These are phyloP conservation scores for Myopa tessellatipennis DNA, from an alignment of 2,888 invertebrate species.

Conservation along the genomic window DNA sequence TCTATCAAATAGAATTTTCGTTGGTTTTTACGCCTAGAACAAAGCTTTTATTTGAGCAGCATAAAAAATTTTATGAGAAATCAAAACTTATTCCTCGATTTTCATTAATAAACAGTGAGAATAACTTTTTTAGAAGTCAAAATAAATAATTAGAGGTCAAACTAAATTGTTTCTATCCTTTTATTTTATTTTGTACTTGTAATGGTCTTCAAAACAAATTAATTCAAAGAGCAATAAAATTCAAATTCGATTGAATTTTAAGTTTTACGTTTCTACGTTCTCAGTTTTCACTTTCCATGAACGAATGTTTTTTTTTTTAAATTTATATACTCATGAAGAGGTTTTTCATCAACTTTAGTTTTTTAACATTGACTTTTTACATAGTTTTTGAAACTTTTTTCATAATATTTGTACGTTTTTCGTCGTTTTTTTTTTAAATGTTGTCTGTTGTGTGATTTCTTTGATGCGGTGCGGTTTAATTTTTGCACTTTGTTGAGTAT, in stretches of 20 bases:
- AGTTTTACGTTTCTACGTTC: not conserved
- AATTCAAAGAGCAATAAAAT: conserved; percentile 11
- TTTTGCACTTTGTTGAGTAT: conserved; percentile 22
- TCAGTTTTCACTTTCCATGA: conserved; percentile 43
- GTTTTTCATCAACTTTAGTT: conserved; percentile 45
- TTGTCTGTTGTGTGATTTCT: conserved; percentile 34
- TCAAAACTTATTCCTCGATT: not conserved
- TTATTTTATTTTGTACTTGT: not conserved
- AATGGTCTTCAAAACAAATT: not conserved
- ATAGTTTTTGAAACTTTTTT: conserved; percentile 12
- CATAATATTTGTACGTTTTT: conserved; percentile 39
- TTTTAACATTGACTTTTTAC: conserved; percentile 4
- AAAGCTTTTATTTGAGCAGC: not conserved
- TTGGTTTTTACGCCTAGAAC: too few relatives aligned
- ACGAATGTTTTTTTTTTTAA: conserved; percentile 16
- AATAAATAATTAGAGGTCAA: not conserved
- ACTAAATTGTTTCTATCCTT: not conserved
- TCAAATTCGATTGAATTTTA: not conserved
- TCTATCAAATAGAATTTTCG: too few relatives aligned
- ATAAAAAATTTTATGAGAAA: not conserved
- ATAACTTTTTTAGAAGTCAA: not conserved
- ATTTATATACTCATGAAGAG: conserved; percentile 47
- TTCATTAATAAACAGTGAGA: not conserved
- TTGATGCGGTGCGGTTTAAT: conserved; percentile 21
- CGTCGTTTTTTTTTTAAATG: conserved; percentile 43